phyloP scores from a whole-genome alignment of 2,888 invertebrate species.

The Pocota personata region DNA sequence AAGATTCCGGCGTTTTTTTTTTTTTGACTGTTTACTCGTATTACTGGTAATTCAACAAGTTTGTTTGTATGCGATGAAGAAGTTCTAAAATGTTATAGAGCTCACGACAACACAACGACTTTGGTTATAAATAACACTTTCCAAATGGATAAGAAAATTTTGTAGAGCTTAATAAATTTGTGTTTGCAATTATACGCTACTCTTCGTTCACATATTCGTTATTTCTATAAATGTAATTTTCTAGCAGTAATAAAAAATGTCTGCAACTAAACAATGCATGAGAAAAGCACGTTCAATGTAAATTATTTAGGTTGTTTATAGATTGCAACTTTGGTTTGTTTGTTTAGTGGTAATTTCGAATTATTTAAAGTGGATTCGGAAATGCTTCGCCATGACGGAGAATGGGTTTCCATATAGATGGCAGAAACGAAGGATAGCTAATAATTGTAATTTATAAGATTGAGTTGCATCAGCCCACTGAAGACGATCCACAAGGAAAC shows the following conservation, averaged over 20 bases:
- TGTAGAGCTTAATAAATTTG: slow-evolving; percentile 39
- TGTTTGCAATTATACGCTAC: slow-evolving; percentile 26
- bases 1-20: neutral
- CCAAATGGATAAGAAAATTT: slow-evolving; percentile 45
- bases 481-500: too few relatives aligned
- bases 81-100: neutral
- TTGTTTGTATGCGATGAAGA: neutral
- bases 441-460: neutral
- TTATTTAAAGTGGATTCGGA: neutral
- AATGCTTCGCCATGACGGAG: neutral
- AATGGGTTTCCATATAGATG: neutral
- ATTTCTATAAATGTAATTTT: slow-evolving; percentile 4
- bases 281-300: slow-evolving; percentile 6
- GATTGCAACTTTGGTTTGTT: slow-evolving; percentile 15
- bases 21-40: neutral
- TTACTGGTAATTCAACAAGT: neutral
- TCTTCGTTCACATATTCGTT: neutral
- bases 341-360: slow-evolving; percentile 10
- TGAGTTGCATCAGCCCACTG: too few relatives aligned
- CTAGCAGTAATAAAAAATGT: neutral
- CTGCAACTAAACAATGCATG: neutral
- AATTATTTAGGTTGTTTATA: slow-evolving; percentile 31
- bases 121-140: slow-evolving; percentile 40
- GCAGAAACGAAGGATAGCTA: neutral
- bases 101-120: slow-evolving; percentile 11